Base-by-base conservation (phyloP, 2,797 vertebrate species). In the Sylvilagus floridanus region DNA sequence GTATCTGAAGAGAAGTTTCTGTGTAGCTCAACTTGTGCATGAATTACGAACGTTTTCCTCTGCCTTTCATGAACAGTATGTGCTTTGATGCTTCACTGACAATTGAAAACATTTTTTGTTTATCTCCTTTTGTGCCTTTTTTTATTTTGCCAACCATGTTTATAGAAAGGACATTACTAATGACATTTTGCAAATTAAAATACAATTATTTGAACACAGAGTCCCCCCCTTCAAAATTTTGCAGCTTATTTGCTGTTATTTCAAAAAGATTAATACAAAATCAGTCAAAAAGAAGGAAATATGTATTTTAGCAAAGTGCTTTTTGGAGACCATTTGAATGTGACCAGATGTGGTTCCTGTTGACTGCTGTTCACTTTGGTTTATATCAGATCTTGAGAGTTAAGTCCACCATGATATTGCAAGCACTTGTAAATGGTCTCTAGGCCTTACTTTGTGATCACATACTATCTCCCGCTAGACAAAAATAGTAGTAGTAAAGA, bases 21-120 rank as follows among this genome's bases (percentile, higher is more conserved):
- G 96, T 94, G 93, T 92, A 98, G 94, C 88, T 97, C 96, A 95
- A 97, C 73, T 91, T 97, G 96, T 98, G 96, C 97, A 98, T 98
- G 97, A 96, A 96, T 95, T 94, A 63, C 97, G 97, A 95, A 90
- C 92, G 96, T 96, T 96, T 97, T 96, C 97, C 92, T 92, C 88
- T 91, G 97, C 95, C 97, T 98, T 97, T 93, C 60, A 87, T 95
- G 97, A 97, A 92, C 0, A 1, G 84, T 91, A 72, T 26, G 96
- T 96, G 90, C 77, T 97, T 97, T 96, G 93, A 85, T 97, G 93
- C 96, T 96, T 95, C 90, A 96, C 88, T 95, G 96, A 91, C 96
- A 95, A 97, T 92, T 93, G 94, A 96, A 97, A 97, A 89, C 65
- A 66, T 9, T 97, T 94, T 96, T 86, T 63, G 88, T 93, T 77